phyloP scores from a whole-genome alignment of 2,797 vertebrate species.

The Anguilla megastoma region DNA sequence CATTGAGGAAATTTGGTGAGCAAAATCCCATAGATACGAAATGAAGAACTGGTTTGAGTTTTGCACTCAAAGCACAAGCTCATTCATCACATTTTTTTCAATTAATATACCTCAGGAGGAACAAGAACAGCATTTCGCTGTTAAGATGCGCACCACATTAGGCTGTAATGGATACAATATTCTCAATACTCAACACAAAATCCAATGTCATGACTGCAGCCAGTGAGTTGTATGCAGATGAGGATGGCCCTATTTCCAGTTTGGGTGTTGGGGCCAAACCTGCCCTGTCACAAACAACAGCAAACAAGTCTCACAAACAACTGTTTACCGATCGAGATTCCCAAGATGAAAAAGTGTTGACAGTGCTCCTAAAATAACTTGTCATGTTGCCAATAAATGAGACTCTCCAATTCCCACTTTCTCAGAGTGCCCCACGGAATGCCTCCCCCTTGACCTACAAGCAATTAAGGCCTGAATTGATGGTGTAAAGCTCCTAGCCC shows the following conservation, averaged over 20 bases:
- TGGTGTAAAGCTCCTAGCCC: slow-evolving; percentile 73
- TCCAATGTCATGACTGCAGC: slow-evolving; percentile 60
- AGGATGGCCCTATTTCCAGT: slow-evolving; percentile 37
- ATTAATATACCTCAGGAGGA: not conserved
- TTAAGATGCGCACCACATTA: not conserved
- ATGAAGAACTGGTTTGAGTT: not conserved
- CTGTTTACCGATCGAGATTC: slow-evolving; percentile 61
- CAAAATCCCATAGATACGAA: not conserved
- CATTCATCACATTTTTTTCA: not conserved
- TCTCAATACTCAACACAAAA: slow-evolving; percentile 52
- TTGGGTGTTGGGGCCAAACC: slow-evolving; percentile 56
- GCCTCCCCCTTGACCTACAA: slow-evolving; percentile 37
- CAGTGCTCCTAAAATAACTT: slow-evolving; percentile 66
- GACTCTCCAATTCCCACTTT: slow-evolving; percentile 49
- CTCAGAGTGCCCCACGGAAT: slow-evolving; percentile 57
- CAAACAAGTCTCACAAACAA: slow-evolving; percentile 36
- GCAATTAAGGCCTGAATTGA: slow-evolving; percentile 75
- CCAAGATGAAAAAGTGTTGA: slow-evolving; percentile 62
- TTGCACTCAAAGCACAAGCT: not conserved
- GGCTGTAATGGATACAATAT: not conserved
- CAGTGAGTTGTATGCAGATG: slow-evolving; percentile 68
- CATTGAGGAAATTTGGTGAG: not conserved
- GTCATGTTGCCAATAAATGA: slow-evolving; percentile 73
- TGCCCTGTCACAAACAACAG: slow-evolving; percentile 47
- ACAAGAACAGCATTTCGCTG: not conserved